phyloP scores from a whole-genome alignment of 2,797 vertebrate species.

The Thamnophis elegans region DNA sequence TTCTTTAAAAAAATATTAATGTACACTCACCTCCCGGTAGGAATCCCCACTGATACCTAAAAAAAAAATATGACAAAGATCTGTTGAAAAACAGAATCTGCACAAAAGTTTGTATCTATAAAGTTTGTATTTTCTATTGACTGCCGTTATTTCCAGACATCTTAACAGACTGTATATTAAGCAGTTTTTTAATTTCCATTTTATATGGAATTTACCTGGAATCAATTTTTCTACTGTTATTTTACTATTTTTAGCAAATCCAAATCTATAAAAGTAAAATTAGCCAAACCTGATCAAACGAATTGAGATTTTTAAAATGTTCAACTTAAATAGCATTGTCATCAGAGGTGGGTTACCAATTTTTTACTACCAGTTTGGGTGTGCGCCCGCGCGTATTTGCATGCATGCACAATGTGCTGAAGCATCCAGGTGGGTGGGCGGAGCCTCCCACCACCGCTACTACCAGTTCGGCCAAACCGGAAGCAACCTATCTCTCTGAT shows the following conservation, averaged over 20 bases:
- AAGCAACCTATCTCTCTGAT: no score
- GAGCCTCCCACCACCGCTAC: no score
- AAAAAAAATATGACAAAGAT: constrained; percentile 55
- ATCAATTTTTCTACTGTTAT: not conserved
- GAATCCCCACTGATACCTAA: constrained; percentile 71
- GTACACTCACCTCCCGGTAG: constrained; percentile 68
- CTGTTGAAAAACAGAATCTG: not conserved
- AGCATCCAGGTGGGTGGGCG: no score
- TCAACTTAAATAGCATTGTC: not conserved
- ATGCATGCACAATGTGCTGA: no score
- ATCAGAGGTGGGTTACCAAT: no score
- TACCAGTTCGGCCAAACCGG: no score
- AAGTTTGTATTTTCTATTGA: not conserved
- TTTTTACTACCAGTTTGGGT: no score
- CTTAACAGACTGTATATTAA: not conserved
- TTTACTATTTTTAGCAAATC: not conserved
- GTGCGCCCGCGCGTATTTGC: no score
- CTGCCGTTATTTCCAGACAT: not conserved
- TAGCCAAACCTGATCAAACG: not conserved
- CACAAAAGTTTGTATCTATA: not conserved
- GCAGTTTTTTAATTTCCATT: not conserved
- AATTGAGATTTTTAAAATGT: not conserved
- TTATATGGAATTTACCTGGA: not conserved
- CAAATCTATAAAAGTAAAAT: not conserved
- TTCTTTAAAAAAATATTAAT: fast-evolving